Evolutionary conservation across 2,797 vertebrate genomes (phyloP), one percentile per base, ranked within the genome.

Genomic region (Spinus olivaceus): DNA sequence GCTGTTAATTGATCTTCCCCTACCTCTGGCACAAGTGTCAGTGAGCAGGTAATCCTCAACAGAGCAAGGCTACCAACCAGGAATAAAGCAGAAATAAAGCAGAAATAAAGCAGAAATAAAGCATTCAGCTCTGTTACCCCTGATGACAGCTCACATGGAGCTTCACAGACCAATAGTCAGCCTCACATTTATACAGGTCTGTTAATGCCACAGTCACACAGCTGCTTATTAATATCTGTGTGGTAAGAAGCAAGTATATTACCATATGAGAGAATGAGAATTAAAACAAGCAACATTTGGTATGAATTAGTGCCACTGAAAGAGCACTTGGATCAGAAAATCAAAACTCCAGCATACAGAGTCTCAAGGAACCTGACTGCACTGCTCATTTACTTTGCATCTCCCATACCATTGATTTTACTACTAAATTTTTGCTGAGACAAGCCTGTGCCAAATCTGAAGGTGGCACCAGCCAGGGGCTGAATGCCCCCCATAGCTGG

Each of bases 261-360:
- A 16, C 2, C 8, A 32, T 32, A 33, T 0, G 2, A 85, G 56
- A 35, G 1, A 4, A 42, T 0, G 0, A 74, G 42, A 95, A 81
- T 37, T 71, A 33, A 66, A 77, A 10, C n/a, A 51, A 76, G 35
- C 14, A 76, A 54, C 80, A 66, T 44, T 54, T 2, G 1, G 15
- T 12, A 6, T 3, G 8, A 66, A 18, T 50, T 66, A 41, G 16
- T 61, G 69, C 41, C 54, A 81, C 22, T 44, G 51, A 21, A 60
- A 69, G 33, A 84, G 10, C 19, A 12, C 18, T 39, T 56, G 14
- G 14, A 39, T 8, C 32, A 69, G 35, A 81, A 86, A 90, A 81
- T 22, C 37, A 25, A 10, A 80, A 28, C 30, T 69, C 53, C 42
- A 2, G 17, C 46, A 56, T 2, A 23, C 14, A 42, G 44, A 63